These are phyloP conservation scores for Menidia menidia DNA, from an alignment of 2,797 vertebrate genomes.

Conservation along the genomic window DNA sequence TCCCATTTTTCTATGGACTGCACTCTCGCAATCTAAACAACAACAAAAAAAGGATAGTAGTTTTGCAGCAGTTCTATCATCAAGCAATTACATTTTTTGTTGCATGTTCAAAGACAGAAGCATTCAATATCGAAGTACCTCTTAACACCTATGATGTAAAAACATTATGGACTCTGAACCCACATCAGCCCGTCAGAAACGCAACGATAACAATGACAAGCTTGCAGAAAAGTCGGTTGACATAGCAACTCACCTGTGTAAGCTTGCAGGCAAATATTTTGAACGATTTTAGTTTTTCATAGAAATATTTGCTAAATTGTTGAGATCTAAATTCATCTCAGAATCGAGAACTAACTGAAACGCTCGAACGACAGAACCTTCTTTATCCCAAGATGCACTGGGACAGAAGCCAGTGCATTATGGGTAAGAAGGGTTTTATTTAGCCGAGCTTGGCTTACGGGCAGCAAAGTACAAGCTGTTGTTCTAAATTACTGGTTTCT, in stretches of 20 bases:
- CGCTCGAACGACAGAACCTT: constrained; percentile 56
- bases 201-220: rapidly evolving
- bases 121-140: rapidly evolving
- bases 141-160: not conserved
- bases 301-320: not conserved
- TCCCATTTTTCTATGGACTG: constrained; percentile 75
- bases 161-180: constrained; percentile 30
- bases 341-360: constrained; percentile 33
- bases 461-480: not conserved
- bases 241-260: constrained; percentile 52
- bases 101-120: rapidly evolving
- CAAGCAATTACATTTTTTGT: rapidly evolving
- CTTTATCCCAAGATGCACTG: constrained; percentile 84
- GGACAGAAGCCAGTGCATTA: constrained; percentile 9
- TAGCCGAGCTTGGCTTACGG: constrained; percentile 18
- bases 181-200: not conserved
- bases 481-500: not conserved
- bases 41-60: not conserved
- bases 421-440: rapidly evolving
- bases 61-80: rapidly evolving
- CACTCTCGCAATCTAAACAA: constrained; percentile 20
- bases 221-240: rapidly evolving
- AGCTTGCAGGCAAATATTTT: not conserved
- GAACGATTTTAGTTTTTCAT: not conserved
- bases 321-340: constrained; percentile 44